Conservation (phyloP, 2,888 invertebrate species). For the Diogma glabrata region DNA sequence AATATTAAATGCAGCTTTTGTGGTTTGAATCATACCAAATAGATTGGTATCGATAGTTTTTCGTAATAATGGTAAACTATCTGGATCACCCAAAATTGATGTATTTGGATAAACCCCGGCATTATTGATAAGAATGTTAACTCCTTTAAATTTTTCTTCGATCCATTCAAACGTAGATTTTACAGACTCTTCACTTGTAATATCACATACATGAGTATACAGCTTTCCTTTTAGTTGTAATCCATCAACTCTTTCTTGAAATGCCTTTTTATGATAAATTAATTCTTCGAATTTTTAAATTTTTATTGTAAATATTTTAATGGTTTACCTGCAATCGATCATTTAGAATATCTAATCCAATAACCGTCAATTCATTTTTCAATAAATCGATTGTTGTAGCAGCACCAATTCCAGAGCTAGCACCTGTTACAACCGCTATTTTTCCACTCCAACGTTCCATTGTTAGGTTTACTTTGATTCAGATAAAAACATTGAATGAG, state of each 20-base stretch:
- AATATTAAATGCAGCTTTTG: conserved; percentile 36
- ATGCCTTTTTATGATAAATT: neutral
- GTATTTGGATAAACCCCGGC: conserved; percentile 35
- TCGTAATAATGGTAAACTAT: conserved; percentile 24
- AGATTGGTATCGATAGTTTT: conserved; percentile 36
- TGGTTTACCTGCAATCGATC: conserved; percentile 29
- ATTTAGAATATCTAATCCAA: conserved; percentile 40
- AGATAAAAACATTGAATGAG: too few species aligned
- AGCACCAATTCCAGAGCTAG: conserved; percentile 45
- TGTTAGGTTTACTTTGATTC: too few species aligned
- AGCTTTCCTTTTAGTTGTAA: conserved; percentile 25
- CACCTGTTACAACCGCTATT: conserved; percentile 49
- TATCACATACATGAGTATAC: conserved; percentile 37
- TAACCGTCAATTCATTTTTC: conserved; percentile 40
- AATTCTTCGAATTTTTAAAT: too few species aligned
- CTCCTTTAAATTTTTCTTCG: conserved; percentile 38
- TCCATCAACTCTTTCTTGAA: conserved; percentile 14
- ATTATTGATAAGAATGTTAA: conserved; percentile 46
- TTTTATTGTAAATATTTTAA: neutral
- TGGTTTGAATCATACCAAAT: conserved; percentile 34
- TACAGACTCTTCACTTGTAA: conserved; percentile 42
- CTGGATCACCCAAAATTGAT: conserved; percentile 18
- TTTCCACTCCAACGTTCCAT: conserved; percentile 30
- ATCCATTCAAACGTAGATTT: conserved; percentile 41
- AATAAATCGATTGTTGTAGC: conserved; percentile 36